phyloP scores from a whole-genome alignment of 2,797 vertebrate species.

The Perodicticus potto region DNA sequence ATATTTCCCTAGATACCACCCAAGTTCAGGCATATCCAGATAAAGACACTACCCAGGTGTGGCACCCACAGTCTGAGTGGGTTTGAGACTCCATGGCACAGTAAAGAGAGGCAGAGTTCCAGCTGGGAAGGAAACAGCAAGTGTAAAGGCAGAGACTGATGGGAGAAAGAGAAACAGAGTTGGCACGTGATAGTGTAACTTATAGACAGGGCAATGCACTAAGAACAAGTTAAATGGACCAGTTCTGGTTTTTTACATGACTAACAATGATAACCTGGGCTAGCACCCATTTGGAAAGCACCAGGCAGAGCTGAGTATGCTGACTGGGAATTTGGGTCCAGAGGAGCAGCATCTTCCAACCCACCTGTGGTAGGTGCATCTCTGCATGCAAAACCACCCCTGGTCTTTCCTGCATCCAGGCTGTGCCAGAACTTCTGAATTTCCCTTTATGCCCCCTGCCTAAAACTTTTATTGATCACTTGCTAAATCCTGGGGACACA shows the following conservation, averaged over 20 bases:
- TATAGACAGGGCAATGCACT: not conserved
- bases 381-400: not conserved
- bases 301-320: not conserved
- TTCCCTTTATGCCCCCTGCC: not conserved
- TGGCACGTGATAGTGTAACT: not conserved
- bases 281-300: not conserved
- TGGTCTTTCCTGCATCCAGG: not conserved
- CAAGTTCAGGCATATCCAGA: not conserved
- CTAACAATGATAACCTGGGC: not conserved
- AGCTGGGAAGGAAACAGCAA: not conserved
- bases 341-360: not conserved
- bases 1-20: not conserved
- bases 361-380: not conserved
- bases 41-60: not conserved
- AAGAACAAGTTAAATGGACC: not conserved
- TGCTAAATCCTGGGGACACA: not conserved
- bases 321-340: not conserved
- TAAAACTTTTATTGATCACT: not conserved
- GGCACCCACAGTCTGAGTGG: accelerated
- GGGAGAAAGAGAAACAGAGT: not conserved
- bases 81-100: not conserved
- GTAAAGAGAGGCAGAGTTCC: not conserved
- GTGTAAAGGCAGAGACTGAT: not conserved
- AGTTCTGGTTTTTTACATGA: not conserved
- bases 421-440: not conserved